These are phyloP conservation scores for Micropoecilia bifurca DNA, from an alignment of 2,797 vertebrate genomes.

Conservation along the genomic window DNA sequence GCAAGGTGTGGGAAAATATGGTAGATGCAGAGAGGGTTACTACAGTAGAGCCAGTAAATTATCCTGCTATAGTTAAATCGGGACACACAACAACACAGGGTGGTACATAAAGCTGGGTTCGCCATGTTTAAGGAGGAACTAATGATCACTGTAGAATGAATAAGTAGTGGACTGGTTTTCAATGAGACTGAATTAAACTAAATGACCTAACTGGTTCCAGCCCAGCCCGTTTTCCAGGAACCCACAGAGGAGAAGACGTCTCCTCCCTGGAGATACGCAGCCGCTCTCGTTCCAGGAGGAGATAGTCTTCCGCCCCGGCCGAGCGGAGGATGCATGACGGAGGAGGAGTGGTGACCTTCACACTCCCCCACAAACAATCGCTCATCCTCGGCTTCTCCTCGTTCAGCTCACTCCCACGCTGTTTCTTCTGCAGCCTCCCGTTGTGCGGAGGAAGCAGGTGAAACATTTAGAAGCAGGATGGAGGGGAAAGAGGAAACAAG, in stretches of 20 bases:
- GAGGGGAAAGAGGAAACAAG: background rate
- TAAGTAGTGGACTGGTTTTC: background rate
- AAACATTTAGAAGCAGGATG: background rate
- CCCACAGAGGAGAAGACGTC: background rate
- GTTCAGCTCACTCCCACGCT: conserved; percentile 22
- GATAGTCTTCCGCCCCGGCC: conserved; percentile 1
- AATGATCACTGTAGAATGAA: background rate
- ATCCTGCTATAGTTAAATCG: background rate
- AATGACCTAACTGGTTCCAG: conserved; percentile 13
- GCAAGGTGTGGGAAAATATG: background rate
- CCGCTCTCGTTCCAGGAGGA: background rate
- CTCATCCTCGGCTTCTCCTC: conserved; percentile 16
- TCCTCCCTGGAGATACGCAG: conserved; percentile 1
- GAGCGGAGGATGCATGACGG: background rate
- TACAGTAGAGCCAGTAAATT: background rate
- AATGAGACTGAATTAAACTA: conserved; percentile 16
- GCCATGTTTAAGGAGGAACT: background rate
- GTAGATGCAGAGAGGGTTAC: background rate
- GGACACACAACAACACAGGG: background rate
- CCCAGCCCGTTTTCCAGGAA: background rate
- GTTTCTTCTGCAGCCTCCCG: conserved; percentile 2
- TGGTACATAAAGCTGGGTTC: background rate
- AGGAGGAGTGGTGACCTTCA: conserved; percentile 45
- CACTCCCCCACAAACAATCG: conserved; percentile 22
- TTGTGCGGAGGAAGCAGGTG: conserved; percentile 4